Evolutionary conservation across 1,140 invertebrate species (phyloP).

Genomic region (Maniola jurtina): DNA sequence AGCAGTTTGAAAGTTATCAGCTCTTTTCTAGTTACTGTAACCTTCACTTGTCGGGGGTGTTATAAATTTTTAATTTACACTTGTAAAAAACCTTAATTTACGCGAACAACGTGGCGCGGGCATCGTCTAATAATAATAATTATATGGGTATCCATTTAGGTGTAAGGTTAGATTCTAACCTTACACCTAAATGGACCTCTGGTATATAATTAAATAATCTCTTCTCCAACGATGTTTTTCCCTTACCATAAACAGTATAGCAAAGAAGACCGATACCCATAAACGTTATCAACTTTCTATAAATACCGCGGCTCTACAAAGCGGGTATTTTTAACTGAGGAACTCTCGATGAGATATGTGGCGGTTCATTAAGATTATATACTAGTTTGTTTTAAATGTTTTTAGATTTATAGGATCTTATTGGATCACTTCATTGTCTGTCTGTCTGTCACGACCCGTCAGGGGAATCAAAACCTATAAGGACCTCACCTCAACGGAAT

Average conservation of each 20-base stretch:
- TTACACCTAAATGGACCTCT: no score
- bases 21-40: no score
- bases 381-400: slow-evolving; percentile 3
- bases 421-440: no score
- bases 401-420: background rate
- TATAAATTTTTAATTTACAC: no score
- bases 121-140: no score
- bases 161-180: background rate
- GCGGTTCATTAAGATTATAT: slow-evolving; percentile 6
- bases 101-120: no score
- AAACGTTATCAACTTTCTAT: slow-evolving; percentile 25
- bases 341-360: slow-evolving; percentile 10
- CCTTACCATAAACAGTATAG: slow-evolving; percentile 7
- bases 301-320: slow-evolving; percentile 26
- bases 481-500: no score
- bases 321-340: slow-evolving; percentile 22
- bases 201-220: background rate
- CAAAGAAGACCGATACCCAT: slow-evolving; percentile 17
- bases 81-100: no score
- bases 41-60: no score
- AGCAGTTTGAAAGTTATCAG: no score
- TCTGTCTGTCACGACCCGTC: no score
- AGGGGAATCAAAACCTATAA: no score
- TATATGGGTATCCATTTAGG: background rate
- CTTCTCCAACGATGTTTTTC: background rate